Conservation (phyloP, 2,113 vertebrate genomes). For the Parus major region DNA sequence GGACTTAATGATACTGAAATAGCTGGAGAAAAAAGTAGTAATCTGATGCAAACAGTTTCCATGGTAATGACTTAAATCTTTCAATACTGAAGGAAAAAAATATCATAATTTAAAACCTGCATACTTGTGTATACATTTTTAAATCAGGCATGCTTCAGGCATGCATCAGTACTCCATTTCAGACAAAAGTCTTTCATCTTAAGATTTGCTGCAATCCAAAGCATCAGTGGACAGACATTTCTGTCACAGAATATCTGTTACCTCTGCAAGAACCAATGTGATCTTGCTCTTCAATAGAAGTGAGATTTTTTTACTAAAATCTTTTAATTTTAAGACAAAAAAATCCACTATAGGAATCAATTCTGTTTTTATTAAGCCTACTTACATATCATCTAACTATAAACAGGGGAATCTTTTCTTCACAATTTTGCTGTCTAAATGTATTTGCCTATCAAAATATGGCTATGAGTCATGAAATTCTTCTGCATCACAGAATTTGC, state of each 20-base stretch:
- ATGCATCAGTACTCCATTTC: not conserved
- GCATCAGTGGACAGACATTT: not conserved
- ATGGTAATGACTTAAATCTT: constrained; percentile 71
- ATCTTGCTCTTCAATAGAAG: not conserved
- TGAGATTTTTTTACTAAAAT: not conserved
- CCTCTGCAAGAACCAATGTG: not conserved
- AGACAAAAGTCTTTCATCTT: not conserved
- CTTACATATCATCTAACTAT: not conserved
- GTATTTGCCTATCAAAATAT: not conserved
- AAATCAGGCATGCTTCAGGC: not conserved
- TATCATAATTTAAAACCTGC: constrained; percentile 34
- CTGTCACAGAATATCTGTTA: not conserved
- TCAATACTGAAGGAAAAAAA: constrained; percentile 29
- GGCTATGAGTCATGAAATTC: not conserved
- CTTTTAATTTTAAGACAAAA: not conserved
- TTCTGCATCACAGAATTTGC: not conserved
- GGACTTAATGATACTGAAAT: constrained; percentile 72
- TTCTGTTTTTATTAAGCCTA: not conserved
- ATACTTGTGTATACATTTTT: not conserved
- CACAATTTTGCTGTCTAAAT: not conserved
- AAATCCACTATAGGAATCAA: not conserved
- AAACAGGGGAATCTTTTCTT: not conserved
- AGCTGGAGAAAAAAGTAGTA: constrained; percentile 50
- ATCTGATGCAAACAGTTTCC: constrained; percentile 70
- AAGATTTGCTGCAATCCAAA: not conserved